Base-by-base conservation (phyloP, 2,113 vertebrate genomes). In the Rynchops niger region DNA sequence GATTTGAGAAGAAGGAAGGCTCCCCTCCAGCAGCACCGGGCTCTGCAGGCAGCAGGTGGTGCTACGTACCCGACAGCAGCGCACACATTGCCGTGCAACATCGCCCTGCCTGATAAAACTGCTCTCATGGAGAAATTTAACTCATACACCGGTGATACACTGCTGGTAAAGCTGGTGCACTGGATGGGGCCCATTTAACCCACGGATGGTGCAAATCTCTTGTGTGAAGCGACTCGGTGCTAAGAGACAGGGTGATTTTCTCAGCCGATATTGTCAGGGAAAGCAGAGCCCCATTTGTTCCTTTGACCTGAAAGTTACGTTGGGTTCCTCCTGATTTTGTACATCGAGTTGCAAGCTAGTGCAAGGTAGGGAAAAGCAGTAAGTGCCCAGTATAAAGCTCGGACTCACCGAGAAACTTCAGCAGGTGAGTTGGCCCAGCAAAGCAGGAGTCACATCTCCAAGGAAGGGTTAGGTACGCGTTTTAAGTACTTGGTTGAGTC, bases 31-130 rank as follows among this genome's bases (percentile, higher is more conserved):
- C 80, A 56, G 93, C 86, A 7, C 1, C 2, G 4, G 7, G 66
- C 72, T 43, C 77, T 0, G 36, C 73, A 1, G 66, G 90, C 96
- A 97, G 93, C 92, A 96, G 97, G 42, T 88, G 96, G 97, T 93
- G 97, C 96, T 92, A 52, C 9, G 2, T 5, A 65, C 58, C 82
- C 5, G 0, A 9, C 9, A 73, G 93, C 73, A 40, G 65, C 77
- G 5, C 55, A 26, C 45, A 22, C 14, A 1, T 5, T 8, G 3
- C 4, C 2, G 3, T 3, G 77, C 45, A 36, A 7, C 34, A 45
- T 27, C 9, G 4, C 47, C 66, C 36, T 21, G 85, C 61, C 21
- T 27, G 6, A 8, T 2, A 6, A n/a, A 89, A 21, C 4, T 30
- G 27, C 32, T 70, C 73, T 38, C 6, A 1, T 2, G 9, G 6